A percentile compares a stretch with the other conserved stretches of the same genome.
phyloP scores from a whole-genome alignment of 1,140 invertebrate species.

The Scylla paramamosain region DNA sequence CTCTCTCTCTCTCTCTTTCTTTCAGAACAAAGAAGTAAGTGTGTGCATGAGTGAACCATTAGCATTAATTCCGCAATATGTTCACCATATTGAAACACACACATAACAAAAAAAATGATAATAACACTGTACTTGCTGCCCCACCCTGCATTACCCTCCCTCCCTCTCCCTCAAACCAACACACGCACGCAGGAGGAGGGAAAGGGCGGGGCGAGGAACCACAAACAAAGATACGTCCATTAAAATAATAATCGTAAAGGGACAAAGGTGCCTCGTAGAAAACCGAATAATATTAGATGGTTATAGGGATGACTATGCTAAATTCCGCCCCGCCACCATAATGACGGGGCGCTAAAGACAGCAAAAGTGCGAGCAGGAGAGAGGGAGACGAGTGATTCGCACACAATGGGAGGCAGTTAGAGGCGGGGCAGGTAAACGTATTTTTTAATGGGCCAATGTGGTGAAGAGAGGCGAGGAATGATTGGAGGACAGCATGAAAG shows the following conservation, averaged over 20 bases:
- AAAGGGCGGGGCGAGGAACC: background rate
- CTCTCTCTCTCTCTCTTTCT: too few species aligned
- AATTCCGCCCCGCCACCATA: background rate
- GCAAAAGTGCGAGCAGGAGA: background rate
- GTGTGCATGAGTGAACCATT: too few species aligned
- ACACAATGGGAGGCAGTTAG: background rate
- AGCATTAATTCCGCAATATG: background rate
- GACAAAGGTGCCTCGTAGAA: constrained; percentile 11
- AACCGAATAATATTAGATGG: background rate
- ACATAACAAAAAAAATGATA: background rate
- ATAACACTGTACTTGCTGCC: too few species aligned
- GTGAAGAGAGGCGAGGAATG: background rate
- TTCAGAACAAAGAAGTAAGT: too few species aligned
- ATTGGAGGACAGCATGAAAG: background rate
- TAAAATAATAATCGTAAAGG: background rate
- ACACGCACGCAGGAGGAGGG: background rate
- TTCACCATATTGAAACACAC: background rate
- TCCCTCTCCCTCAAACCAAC: background rate
- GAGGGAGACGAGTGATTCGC: background rate
- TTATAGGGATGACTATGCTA: background rate
- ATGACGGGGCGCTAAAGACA: background rate
- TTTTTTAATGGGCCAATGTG: background rate
- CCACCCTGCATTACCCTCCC: background rate
- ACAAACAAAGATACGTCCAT: background rate
- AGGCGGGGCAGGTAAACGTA: background rate